Base-by-base conservation (phyloP, 1,140 invertebrate genomes). In the Aphidius ervi region DNA sequence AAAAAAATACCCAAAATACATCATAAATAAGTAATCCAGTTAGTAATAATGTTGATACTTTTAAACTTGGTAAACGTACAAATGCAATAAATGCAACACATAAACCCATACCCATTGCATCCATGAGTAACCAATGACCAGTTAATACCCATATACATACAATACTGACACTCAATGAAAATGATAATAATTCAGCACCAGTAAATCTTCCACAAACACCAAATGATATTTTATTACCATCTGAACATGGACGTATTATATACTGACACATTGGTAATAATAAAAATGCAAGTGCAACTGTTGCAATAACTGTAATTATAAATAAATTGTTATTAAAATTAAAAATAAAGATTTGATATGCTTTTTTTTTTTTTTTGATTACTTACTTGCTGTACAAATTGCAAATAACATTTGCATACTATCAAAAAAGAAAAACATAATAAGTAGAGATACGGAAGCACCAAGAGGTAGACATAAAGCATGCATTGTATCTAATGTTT, bases 381-480 rank as follows among this genome's bases (percentile, higher is more conserved):
- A 84, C 86, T 88, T 82, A 97, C 95, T 93, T 73, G 95, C 95
- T 72, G 96, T 98, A 77, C 94, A 97, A 69, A 98, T 93, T 55
- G 95, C 95, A 82, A 98, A 97, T 5, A 98, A 85, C 83, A 97
- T 90, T 81, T 98, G 95, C 90, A 98, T 95, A 57, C 95, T 97
- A 81, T 98, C 95, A 74, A 98, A 98, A 80, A 97, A 98, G 84
- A 98, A 96, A 80, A 98, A 98, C 95, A 98, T 98, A 63, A 98
- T 87, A 20, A 98, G 87, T 59, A 98, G 84, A 58, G 95, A 97
- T 68, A 97, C 89, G 60, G 95, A 97, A 68, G 96, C 95, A 73
- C 94, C 94, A 54, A 98, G 84, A 58, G 96, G 96, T 75, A 98
- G 84, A 83, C 95, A 97, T 67, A 98, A 85, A 65, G 95, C 96